phyloP scores from a whole-genome alignment of 1,140 invertebrate species.

The Zaprionus vittiger region DNA sequence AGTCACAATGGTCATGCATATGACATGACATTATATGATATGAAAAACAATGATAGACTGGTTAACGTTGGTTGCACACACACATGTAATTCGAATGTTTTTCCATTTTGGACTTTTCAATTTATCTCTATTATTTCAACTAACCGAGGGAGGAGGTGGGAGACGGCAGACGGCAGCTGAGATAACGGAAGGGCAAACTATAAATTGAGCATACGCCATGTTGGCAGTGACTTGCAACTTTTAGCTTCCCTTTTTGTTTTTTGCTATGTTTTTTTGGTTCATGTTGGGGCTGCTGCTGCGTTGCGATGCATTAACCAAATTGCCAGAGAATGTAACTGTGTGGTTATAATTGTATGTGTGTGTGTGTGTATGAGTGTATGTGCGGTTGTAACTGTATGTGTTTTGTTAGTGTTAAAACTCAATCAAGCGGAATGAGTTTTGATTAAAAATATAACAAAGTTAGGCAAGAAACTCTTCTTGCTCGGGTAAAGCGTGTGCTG shows the following conservation, averaged over 20 bases:
- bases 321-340: slow-evolving; percentile 3
- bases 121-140: slow-evolving; percentile 9
- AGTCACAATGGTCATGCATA: not conserved
- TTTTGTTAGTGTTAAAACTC: slow-evolving; percentile 62
- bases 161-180: not conserved
- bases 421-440: slow-evolving; percentile 79
- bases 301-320: slow-evolving; percentile 32
- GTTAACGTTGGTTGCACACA: not conserved
- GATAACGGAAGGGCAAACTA: slow-evolving; percentile 2
- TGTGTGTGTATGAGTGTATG: not conserved
- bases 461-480: slow-evolving; percentile 49
- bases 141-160: not conserved
- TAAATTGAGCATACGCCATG: slow-evolving; percentile 37
- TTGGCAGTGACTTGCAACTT: slow-evolving; percentile 18
- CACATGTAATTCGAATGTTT: not conserved
- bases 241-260: not conserved
- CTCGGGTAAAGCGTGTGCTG: slow-evolving; percentile 16
- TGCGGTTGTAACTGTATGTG: not conserved
- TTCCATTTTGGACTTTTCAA: not conserved
- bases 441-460: slow-evolving; percentile 80
- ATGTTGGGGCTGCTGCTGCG: not conserved
- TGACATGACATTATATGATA: not conserved
- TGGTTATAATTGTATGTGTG: not conserved
- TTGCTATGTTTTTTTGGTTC: slow-evolving; percentile 1
- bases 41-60: not conserved